These are phyloP conservation scores for Anguilla obscura DNA, from an alignment of 2,797 vertebrate species.

Conservation along the genomic window DNA sequence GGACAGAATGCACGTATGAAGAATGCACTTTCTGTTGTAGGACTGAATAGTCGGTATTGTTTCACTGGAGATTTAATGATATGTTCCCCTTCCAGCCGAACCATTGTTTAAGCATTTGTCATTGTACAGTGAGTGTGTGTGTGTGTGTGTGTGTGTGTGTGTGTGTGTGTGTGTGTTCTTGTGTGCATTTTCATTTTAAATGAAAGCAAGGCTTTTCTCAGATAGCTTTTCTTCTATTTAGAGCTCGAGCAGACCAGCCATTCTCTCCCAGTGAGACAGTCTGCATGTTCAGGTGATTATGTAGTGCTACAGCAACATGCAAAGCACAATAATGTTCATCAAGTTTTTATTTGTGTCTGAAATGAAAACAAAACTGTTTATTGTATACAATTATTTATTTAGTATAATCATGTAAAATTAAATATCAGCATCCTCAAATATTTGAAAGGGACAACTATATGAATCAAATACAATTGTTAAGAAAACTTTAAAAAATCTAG, in stretches of 20 bases:
- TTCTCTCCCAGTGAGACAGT: background rate
- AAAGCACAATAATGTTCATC: conserved; percentile 32
- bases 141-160: background rate
- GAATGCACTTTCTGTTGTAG: background rate
- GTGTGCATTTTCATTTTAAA: background rate
- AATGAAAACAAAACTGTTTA: conserved; percentile 10
- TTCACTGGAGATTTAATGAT: background rate
- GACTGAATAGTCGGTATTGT: background rate
- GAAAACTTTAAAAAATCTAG: background rate
- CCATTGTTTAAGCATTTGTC: background rate
- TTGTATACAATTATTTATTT: background rate
- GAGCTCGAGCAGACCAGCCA: background rate
- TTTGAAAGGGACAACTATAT: background rate
- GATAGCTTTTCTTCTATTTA: background rate
- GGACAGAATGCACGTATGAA: conserved; percentile 10
- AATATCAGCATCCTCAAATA: conserved; percentile 22
- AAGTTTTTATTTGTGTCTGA: conserved; percentile 24
- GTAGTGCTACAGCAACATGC: background rate
- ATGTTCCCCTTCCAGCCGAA: too few species aligned
- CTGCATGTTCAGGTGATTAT: conserved; percentile 10
- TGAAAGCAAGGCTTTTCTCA: background rate
- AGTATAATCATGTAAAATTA: background rate
- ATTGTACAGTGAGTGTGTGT: conserved; percentile 6
- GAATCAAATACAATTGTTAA: background rate
- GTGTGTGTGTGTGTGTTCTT: conserved; percentile 1